phyloP scores from a whole-genome alignment of 2,797 vertebrate species.

The Chanos chanos region DNA sequence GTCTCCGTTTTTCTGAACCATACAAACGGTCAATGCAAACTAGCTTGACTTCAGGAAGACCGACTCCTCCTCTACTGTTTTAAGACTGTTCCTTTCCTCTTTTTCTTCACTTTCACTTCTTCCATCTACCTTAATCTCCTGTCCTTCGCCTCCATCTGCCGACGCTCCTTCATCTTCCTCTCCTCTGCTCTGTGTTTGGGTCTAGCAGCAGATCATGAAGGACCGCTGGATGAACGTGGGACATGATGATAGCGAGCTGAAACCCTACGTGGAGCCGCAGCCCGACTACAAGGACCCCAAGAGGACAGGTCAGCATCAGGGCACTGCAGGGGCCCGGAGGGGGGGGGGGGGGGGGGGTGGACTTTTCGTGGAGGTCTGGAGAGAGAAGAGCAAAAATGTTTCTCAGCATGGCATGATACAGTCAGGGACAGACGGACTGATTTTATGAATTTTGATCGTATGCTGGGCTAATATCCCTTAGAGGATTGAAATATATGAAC shows the following conservation, averaged over 20 bases:
- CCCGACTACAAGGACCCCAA: slow-evolving; percentile 81
- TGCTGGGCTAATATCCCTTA: slow-evolving; percentile 2
- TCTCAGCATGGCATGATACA: too few relatives aligned
- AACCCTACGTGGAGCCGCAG: slow-evolving; percentile 77
- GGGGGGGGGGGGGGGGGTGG: slow-evolving; percentile 37
- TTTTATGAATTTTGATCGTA: slow-evolving; percentile 21
- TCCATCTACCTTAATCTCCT: background rate
- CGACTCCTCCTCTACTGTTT: background rate
- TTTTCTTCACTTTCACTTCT: too few relatives aligned
- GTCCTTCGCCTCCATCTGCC: background rate
- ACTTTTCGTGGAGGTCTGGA: slow-evolving; percentile 24
- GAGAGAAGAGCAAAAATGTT: slow-evolving; percentile 6
- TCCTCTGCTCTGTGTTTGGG: background rate
- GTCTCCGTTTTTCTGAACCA: too few relatives aligned
- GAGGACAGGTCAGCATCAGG: slow-evolving; percentile 72
- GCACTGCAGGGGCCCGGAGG: slow-evolving; percentile 41
- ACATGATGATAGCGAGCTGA: slow-evolving; percentile 78
- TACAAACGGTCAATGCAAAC: too few relatives aligned
- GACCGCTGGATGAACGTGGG: slow-evolving; percentile 86
- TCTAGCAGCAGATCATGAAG: slow-evolving; percentile 80
- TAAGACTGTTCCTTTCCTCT: too few relatives aligned
- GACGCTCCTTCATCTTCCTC: background rate
- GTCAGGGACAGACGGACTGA: too few relatives aligned
- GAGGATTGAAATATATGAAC: background rate
- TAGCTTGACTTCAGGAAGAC: too few relatives aligned